These are phyloP conservation scores for Mantis religiosa DNA, from an alignment of 2,888 invertebrate species.

Conservation along the genomic window DNA sequence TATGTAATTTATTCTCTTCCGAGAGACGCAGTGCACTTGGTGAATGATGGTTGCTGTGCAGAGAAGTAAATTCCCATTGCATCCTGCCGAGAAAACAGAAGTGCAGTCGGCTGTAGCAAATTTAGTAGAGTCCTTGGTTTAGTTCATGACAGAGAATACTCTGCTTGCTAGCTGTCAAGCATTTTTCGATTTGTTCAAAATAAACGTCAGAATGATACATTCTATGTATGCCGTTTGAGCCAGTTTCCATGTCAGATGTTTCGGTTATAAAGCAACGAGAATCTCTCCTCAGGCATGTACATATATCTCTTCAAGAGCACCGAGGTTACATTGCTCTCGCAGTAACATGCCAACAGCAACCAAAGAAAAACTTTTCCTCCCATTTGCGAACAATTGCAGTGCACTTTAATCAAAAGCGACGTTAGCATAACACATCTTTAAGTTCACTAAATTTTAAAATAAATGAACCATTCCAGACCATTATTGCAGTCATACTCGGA, in stretches of 20 bases:
- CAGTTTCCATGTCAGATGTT: background rate
- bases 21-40: background rate
- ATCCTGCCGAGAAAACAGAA: background rate
- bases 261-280: background rate
- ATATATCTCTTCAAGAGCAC: background rate
- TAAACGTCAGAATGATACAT: background rate
- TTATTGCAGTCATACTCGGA: too few species aligned
- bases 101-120: background rate
- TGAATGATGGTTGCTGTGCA: background rate
- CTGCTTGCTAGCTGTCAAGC: background rate
- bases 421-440: too few species aligned
- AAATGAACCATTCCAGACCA: too few species aligned
- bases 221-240: background rate
- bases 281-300: background rate
- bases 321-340: background rate
- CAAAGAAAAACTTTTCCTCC: background rate
- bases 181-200: background rate
- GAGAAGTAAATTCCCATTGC: background rate
- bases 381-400: background rate
- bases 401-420: too few species aligned
- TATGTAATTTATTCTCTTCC: background rate
- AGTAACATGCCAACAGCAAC: background rate
- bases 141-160: background rate
- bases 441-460: too few species aligned
- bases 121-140: background rate